Percentiles rank a stretch among this genome's conserved stretches.
Evolutionary conservation across 1,140 invertebrate species (phyloP).

Genomic region (Drosophila pruinosa): DNA sequence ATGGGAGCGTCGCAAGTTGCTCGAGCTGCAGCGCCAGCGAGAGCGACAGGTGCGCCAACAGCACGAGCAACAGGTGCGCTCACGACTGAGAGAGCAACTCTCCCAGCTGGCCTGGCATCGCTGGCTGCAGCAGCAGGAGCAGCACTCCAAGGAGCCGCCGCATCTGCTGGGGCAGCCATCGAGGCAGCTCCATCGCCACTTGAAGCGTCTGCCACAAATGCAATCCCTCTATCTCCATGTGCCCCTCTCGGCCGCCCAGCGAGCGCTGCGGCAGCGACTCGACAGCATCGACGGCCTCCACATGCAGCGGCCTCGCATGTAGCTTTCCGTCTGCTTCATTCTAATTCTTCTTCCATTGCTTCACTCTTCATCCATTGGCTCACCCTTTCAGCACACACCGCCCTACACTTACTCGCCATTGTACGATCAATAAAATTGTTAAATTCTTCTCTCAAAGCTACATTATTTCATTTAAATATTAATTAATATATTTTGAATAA

Average conservation of each 20-base stretch:
- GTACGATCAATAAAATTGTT: no score
- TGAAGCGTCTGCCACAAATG: background rate
- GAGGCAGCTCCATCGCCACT: background rate
- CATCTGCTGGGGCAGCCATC: no score
- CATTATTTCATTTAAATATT: no score
- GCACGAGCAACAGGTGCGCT: background rate
- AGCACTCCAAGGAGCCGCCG: no score
- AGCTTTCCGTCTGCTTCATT: background rate
- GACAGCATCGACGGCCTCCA: background rate
- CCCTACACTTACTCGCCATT: no score
- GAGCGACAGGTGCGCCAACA: background rate
- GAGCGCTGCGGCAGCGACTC: constrained; percentile 9
- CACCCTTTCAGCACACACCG: no score
- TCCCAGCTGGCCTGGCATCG: constrained; percentile 36
- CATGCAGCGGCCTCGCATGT: constrained; percentile 1
- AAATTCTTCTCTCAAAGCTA: no score
- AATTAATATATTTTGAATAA: no score
- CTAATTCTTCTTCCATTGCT: background rate
- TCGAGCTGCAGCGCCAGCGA: background rate
- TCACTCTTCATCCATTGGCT: background rate
- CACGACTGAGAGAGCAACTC: no score
- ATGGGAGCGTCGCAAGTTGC: constrained; percentile 20
- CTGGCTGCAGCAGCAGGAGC: constrained; percentile 18
- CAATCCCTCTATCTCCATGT: background rate
- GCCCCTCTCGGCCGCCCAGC: constrained; percentile 35